These are phyloP conservation scores for Cataglyphis livida DNA, from an alignment of 2,888 invertebrate genomes.

Conservation along the genomic window DNA sequence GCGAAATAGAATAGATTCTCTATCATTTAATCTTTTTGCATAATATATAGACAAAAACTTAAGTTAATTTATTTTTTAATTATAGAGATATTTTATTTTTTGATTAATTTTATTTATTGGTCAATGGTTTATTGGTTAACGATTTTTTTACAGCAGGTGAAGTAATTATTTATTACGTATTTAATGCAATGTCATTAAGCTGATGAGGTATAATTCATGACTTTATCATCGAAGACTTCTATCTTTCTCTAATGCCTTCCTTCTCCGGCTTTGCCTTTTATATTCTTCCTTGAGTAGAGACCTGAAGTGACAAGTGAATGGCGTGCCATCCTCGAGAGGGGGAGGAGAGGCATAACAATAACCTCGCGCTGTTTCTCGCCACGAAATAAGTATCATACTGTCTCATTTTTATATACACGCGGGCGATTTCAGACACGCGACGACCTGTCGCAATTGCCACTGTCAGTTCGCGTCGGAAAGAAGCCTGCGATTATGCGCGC, in stretches of 20 bases:
- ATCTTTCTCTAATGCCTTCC: conserved; percentile 37
- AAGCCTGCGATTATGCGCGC: conserved; percentile 25
- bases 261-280: conserved; percentile 42
- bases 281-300: conserved; percentile 55
- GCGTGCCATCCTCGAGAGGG: conserved; percentile 61
- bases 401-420: conserved; percentile 52
- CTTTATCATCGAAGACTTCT: conserved; percentile 39
- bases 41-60: not conserved
- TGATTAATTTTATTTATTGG: not conserved
- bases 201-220: conserved; percentile 10
- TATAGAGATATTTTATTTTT: not conserved
- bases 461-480: conserved; percentile 42
- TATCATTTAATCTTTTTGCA: not conserved
- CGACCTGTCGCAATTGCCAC: conserved; percentile 55
- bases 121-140: not conserved
- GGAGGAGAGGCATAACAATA: conserved; percentile 64
- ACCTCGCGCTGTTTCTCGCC: conserved; percentile 52
- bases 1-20: not conserved
- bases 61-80: not conserved
- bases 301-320: conserved; percentile 75
- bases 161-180: conserved; percentile 27
- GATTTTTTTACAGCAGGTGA: not conserved
- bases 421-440: conserved; percentile 61
- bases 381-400: conserved; percentile 66
- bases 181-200: not conserved